Base-by-base conservation (phyloP, 2,888 invertebrate genomes). In the Acanthosepion pharaonis region DNA sequence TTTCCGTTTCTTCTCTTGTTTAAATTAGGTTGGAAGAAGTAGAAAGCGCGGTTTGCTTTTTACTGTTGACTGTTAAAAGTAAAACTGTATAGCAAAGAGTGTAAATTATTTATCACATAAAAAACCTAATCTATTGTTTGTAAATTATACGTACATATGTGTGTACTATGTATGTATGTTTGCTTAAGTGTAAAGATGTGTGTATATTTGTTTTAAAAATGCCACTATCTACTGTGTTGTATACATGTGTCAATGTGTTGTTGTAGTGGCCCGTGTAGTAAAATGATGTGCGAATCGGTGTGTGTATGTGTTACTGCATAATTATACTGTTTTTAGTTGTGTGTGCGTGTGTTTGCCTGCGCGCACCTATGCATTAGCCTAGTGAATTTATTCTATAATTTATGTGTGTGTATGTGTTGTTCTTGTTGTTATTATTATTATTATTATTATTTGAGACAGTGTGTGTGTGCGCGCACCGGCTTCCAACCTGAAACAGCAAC, bases 161-260 rank as follows among this genome's bases (percentile, higher is more conserved):
- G 33, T 78, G 78, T 33, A n/a, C 15, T 78, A 33, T 78, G 78
- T 78, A 15, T 78, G 78, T n/a, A 5, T 78, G n/a, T 33, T n/a
- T 78, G 59, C 59, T 59, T 59, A 59, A 23, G 20, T 59, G 59
- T 59, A 59, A 59, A 59, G 59, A 59, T 59, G 23, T 59, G 23
- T 59, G 23, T 59, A 15, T 78, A 15, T 78, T 33, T 33, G 23
- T 78, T 78, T 78, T n/a, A 33, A 78, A 78, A 11, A n/a, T 78
- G 78, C 78, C 78, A 78, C 78, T 78, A 78, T 78, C 78, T 78
- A 78, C n/a, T 78, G 33, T 78, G 59, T 53, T 94, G 91, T 64
- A 28, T 49, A 28, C 93, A 93, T 94, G 53, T 96, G 96, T 94
- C 96, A 97, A 97, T 94, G 94, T 93, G 95, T 96, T 25, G 96